These are phyloP conservation scores for Megalopta genalis DNA, from an alignment of 1,140 invertebrate species.

Conservation along the genomic window DNA sequence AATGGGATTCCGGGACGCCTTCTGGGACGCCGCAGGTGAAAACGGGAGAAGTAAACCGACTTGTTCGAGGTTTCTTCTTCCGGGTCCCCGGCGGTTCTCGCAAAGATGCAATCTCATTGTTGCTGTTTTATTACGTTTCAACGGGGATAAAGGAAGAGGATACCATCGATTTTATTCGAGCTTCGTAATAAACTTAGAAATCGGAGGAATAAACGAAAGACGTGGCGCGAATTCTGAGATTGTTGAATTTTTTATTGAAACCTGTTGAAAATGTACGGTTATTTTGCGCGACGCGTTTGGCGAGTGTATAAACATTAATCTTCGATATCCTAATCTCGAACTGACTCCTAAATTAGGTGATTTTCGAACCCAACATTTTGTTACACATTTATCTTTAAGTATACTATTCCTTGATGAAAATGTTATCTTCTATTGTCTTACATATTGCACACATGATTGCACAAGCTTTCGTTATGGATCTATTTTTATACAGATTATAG, in stretches of 20 bases:
- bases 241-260: neutral
- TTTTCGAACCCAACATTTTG: too few species aligned
- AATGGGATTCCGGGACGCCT: conserved; percentile 3
- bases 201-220: neutral
- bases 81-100: neutral
- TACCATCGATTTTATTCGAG: neutral
- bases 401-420: too few species aligned
- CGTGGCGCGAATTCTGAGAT: neutral
- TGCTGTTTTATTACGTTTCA: conserved; percentile 7
- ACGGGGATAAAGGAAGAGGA: too few species aligned
- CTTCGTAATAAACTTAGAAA: neutral
- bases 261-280: neutral
- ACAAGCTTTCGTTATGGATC: too few species aligned
- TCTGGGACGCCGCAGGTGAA: conserved; percentile 45
- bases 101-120: conserved; percentile 35
- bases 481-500: too few species aligned
- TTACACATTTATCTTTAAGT: too few species aligned
- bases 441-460: too few species aligned
- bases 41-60: conserved; percentile 28
- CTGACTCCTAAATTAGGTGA: too few species aligned
- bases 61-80: conserved; percentile 32
- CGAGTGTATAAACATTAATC: too few species aligned
- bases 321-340: too few species aligned
- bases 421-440: too few species aligned
- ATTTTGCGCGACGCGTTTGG: too few species aligned